Evolutionary conservation across 2,797 vertebrate genomes (phyloP).

Genomic region (Pogonophryne albipinna): DNA sequence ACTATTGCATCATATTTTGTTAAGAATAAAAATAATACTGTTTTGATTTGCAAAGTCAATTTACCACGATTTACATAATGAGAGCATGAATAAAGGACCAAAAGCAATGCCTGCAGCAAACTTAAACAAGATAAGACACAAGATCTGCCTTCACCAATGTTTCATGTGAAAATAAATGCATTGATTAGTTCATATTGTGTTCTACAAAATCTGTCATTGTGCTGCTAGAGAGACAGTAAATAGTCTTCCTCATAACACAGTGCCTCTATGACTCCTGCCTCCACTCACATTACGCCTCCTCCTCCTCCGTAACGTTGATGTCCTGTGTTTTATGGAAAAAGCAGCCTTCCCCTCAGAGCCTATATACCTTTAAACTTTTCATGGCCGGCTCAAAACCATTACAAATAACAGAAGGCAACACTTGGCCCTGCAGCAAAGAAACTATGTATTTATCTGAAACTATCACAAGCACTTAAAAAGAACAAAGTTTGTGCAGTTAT

Average conservation of each 20-base stretch:
- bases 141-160: too few species aligned
- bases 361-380: not conserved
- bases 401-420: too few species aligned
- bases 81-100: not conserved
- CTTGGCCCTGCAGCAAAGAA: too few species aligned
- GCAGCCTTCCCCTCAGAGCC: not conserved
- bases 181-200: not conserved
- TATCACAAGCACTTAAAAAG: too few species aligned
- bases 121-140: not conserved
- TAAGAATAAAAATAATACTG: slow-evolving; percentile 22
- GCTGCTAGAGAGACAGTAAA: not conserved
- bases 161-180: not conserved
- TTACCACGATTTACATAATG: not conserved
- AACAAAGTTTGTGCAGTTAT: too few species aligned
- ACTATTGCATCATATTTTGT: slow-evolving; percentile 3
- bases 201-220: not conserved
- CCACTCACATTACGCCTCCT: slow-evolving; percentile 24
- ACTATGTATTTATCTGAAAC: too few species aligned
- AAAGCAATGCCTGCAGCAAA: slow-evolving; percentile 3
- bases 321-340: not conserved
- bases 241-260: not conserved
- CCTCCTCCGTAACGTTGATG: slow-evolving; percentile 7
- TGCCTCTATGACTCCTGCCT: slow-evolving; percentile 19
- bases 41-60: slow-evolving; percentile 60
- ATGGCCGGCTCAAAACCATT: too few species aligned